These are phyloP conservation scores for Heliornis fulica DNA, from an alignment of 2,113 vertebrate genomes.

Conservation along the genomic window DNA sequence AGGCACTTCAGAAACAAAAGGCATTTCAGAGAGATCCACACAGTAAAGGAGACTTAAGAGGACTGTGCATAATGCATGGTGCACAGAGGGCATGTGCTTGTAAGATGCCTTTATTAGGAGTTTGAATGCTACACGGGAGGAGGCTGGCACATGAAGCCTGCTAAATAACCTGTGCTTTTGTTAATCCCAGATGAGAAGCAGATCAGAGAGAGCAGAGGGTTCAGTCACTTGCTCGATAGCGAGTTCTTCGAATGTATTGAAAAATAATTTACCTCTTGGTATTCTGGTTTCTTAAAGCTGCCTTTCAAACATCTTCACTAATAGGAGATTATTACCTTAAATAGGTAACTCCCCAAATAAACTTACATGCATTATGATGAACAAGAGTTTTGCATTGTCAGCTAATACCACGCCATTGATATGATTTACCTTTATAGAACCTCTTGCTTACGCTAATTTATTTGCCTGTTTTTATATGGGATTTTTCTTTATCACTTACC, in stretches of 20 bases:
- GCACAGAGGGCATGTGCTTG: background rate
- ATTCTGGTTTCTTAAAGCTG: background rate
- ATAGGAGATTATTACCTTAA: background rate
- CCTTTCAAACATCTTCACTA: background rate
- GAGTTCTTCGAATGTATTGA: background rate
- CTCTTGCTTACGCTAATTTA: background rate
- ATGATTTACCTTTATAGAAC: background rate
- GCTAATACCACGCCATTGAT: background rate
- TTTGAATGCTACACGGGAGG: background rate
- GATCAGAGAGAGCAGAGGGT: background rate
- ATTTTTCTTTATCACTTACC: background rate
- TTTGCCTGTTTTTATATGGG: background rate
- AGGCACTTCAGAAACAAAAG: background rate
- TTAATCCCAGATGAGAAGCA: background rate
- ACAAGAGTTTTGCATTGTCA: background rate
- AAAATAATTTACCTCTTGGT: background rate
- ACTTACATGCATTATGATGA: background rate
- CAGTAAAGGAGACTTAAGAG: background rate
- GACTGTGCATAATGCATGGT: background rate
- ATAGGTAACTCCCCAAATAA: background rate
- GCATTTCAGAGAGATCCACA: background rate
- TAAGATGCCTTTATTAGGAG: background rate
- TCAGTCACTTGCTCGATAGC: background rate
- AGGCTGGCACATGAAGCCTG: background rate
- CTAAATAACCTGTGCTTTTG: background rate